Evolutionary conservation across 2,113 vertebrate species (phyloP), one percentile per base, ranked within the genome.

Genomic region (Bubo scandiacus): DNA sequence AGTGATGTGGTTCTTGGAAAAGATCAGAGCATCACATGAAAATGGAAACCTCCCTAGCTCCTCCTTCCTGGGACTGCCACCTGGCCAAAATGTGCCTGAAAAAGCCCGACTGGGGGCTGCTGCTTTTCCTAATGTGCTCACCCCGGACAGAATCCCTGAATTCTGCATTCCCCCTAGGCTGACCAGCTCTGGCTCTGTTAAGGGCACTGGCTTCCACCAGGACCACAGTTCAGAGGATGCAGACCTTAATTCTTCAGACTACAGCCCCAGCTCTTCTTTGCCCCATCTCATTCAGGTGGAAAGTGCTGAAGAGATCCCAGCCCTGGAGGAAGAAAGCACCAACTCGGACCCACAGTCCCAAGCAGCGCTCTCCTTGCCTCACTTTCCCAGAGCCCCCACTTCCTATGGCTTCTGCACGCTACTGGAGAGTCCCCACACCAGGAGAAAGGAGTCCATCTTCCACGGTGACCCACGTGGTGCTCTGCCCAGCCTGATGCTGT

Each of bases 391-490:
- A 97, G 97, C 98, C 9, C 97, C 98, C 90, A 99, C 99, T 63
- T 98, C 98, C 88, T 99, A 99, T 1, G 99, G 99, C 32, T 99
- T 99, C 94, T 99, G 98, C 94, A 98, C 99, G 15, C 96, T 99
- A 88, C 96, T 99, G 77, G 99, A 99, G 97, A 99, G 99, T 87
- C 99, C 99, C 19, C 98, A 99, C 97, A 99, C 98, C 45, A 97
- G 99, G 49, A 98, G 98, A 43, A 99, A 99, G 86, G 99, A 99
- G 96, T 99, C 99, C 3, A 98, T 99, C 89, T 99, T 99, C 97
- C 99, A 99, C 13, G 96, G 97, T 3, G 98, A 98, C 36, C 82
- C 98, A 4, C 20, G 16, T 1, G 32, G 12, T 21, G 73, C 93
- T 71, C 72, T 92, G 55, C 92, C 94, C 38, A 63, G 92, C 86